Evolutionary conservation across 2,797 vertebrate species (phyloP).

Genomic region (Dendrocincla fuliginosa): DNA sequence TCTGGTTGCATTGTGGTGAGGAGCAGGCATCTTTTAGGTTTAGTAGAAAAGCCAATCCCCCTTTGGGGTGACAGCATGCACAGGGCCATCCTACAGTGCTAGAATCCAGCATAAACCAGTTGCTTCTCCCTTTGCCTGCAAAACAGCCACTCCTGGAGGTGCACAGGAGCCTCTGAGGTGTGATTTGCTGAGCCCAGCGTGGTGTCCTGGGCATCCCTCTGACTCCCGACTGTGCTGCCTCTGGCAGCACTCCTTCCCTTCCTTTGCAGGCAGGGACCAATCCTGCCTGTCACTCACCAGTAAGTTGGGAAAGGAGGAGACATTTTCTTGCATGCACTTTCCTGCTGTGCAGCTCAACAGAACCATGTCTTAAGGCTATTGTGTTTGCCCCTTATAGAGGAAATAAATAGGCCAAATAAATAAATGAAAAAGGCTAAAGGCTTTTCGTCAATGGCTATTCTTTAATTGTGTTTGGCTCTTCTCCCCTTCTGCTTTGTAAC

Average conservation of each 20-base stretch:
- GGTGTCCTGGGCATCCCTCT: background rate
- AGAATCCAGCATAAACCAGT: background rate
- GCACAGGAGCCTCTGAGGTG: background rate
- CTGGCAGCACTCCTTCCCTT: background rate
- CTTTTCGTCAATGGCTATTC: background rate
- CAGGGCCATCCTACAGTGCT: background rate
- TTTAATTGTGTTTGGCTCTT: background rate
- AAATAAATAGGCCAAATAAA: conserved; percentile 29
- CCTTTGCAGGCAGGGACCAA: background rate
- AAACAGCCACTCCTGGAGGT: accelerated
- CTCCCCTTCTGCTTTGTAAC: background rate
- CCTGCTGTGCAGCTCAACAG: background rate
- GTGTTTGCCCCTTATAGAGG: background rate
- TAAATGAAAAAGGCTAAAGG: conserved; percentile 10
- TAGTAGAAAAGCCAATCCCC: background rate
- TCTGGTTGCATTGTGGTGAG: background rate
- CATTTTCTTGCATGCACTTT: background rate
- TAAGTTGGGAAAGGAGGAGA: background rate
- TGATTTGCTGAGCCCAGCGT: background rate
- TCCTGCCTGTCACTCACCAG: accelerated
- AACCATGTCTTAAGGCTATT: background rate
- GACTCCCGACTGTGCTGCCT: accelerated
- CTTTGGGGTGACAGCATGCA: background rate
- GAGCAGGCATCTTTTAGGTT: background rate
- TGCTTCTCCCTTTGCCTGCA: background rate